phyloP scores from a whole-genome alignment of 1,140 invertebrate species.

The Leptestheria dahalacensis region DNA sequence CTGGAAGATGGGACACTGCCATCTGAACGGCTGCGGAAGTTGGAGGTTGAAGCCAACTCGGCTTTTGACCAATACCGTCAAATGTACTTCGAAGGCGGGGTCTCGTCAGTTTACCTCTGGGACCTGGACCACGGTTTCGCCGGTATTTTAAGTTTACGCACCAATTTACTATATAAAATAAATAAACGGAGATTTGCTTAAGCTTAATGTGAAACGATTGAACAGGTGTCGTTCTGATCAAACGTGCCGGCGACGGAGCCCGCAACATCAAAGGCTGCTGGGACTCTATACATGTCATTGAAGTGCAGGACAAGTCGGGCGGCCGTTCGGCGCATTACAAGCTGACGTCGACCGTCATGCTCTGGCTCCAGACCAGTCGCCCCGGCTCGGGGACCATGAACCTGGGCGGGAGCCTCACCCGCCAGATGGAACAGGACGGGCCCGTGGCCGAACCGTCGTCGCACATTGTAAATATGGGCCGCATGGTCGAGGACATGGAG shows the following conservation, averaged over 20 bases:
- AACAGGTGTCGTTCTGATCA: slow-evolving; percentile 95
- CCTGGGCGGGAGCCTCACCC: slow-evolving; percentile 88
- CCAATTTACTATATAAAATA: not conserved
- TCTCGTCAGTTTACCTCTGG: slow-evolving; percentile 98
- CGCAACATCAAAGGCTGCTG: slow-evolving; percentile 98
- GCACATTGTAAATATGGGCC: slow-evolving; percentile 96
- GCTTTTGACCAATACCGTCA: slow-evolving; percentile 98
- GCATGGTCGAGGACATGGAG: slow-evolving; percentile 95
- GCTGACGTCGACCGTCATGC: slow-evolving; percentile 95
- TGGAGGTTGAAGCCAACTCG: slow-evolving; percentile 95
- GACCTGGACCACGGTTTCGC: slow-evolving; percentile 98
- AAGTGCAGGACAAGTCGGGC: slow-evolving; percentile 89
- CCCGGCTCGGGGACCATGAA: slow-evolving; percentile 95
- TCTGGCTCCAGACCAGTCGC: slow-evolving; percentile 98
- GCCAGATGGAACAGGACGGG: slow-evolving; percentile 88
- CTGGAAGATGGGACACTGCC: slow-evolving; percentile 97
- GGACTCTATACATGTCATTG: slow-evolving; percentile 99
- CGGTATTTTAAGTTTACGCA: slow-evolving; percentile 29
- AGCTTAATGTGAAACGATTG: too few species aligned
- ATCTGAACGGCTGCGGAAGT: slow-evolving; percentile 81
- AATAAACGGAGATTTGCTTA: slow-evolving; percentile 6
- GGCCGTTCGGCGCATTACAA: slow-evolving; percentile 95
- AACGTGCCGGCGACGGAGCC: slow-evolving; percentile 92
- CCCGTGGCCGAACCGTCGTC: slow-evolving; percentile 78
- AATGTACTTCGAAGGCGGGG: slow-evolving; percentile 99